A percentile compares a stretch with the other conserved stretches of the same genome.
Evolutionary conservation across 2,113 vertebrate species (phyloP).

Genomic region (Equus quagga): DNA sequence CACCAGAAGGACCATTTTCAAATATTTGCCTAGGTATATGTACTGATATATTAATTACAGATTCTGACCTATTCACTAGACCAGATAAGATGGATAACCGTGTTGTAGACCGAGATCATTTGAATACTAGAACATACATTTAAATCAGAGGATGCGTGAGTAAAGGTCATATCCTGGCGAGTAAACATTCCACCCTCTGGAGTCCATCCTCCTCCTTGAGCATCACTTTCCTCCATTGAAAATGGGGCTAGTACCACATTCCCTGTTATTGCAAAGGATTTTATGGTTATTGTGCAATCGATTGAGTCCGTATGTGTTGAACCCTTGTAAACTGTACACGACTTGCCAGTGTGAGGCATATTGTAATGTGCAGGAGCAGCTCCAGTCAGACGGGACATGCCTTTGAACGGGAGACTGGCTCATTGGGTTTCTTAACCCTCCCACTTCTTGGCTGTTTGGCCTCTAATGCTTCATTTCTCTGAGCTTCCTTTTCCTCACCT

Average conservation of each 20-base stretch:
- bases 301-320: neutral
- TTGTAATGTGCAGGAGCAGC: neutral
- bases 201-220: neutral
- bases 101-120: too few relatives aligned
- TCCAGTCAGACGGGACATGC: neutral
- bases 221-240: neutral
- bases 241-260: neutral
- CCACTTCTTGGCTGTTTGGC: neutral
- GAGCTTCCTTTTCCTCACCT: neutral
- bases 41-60: neutral
- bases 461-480: neutral
- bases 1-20: neutral
- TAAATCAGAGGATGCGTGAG: neutral
- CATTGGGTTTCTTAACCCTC: neutral
- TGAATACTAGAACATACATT: neutral
- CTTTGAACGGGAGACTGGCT: neutral
- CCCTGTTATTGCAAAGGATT: neutral
- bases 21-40: neutral
- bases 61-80: neutral
- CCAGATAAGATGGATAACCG: neutral
- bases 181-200: too few relatives aligned
- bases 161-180: neutral
- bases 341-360: rapidly evolving
- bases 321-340: neutral
- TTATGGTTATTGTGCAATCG: neutral